Base-by-base conservation (phyloP, 2,888 invertebrate species). In the Drosophila dives region DNA sequence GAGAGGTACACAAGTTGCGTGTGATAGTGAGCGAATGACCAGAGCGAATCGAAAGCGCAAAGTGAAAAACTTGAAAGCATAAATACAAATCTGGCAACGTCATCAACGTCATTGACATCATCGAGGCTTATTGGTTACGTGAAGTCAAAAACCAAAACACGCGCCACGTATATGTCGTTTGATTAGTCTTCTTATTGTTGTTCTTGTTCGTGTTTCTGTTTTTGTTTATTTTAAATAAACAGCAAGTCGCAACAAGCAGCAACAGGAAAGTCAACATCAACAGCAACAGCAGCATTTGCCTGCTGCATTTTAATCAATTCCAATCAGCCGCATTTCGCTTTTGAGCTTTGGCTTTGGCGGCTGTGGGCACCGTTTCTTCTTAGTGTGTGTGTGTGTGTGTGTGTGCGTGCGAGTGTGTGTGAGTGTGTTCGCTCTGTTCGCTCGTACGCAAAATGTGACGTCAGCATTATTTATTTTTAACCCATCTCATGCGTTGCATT, bases 391-490 rank as follows among this genome's bases (percentile, higher is more conserved):
- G 33, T 53, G 34, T 15, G 15, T 33, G 20, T 29, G 12, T 20
- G 12, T 3, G 29, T 49, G 17, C 26, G 17, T 50, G 48, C 54
- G 42, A n/a, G 34, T 15, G 15, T 33, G 20, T 29, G 12, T 20
- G 12, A 6, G 29, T 49, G 17, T 48, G 17, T 50, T 50, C 54
- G 42, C 29, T 29, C 29, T 49, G 38, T 53, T 55, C 58, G 45
- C 34, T 63, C 53, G 49, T 77, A 80, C 84, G 86, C 89, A 80
- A 70, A 80, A 67, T 86, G 71, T 84, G 84, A 84, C 89, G 84
- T 84, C 89, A 89, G 75, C 84, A 69, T 64, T 83, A 75, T 86
- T 81, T 89, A 84, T 86, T 86, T 84, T 86, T 84, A 89, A 69
- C 62, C 64, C 67, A 60, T 49, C 68, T 56, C 56, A 76, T 86